Base-by-base conservation (phyloP, 1,140 invertebrate genomes). In the Anadara kagoshimensis region DNA sequence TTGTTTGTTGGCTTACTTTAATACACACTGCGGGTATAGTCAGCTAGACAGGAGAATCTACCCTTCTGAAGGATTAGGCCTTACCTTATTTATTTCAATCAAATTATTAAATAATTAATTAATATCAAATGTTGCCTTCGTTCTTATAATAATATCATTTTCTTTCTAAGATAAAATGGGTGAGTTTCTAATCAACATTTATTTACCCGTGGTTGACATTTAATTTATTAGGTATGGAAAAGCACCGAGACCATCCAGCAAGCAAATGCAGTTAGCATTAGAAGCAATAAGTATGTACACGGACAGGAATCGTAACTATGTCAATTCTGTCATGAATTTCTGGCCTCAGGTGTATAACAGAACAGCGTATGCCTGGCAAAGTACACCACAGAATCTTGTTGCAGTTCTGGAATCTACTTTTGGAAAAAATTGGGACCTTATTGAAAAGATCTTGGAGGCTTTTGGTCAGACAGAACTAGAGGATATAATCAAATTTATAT, bases 321-420 rank as follows among this genome's bases (percentile, higher is more conserved):
- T 65, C 24, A 82, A 75, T 36, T 84, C 85, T 12, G 58, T 78
- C 12, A 80, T 82, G 79, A 81, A 78, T 10, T 87, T 87, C 71
- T 87, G 86, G 86, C 80, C 77, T 0, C 85, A 86, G 71, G 45
- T 59, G 12, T 85, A 73, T 62, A 87, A 87, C 59, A 47, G 68
- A 11, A 79, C 83, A 0, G 62, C 69, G 1, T 51, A 73, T 4
- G 59, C 47, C 18, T 87, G 78, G 72, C 54, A 78, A 45, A 80
- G 81, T 73, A 70, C 75, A 26, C 86, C 86, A 20, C 61, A 58
- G 18, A 87, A 87, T 74, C 68, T 87, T 20, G 54, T 81, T 20
- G 47, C 65, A 53, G 51, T 84, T 10, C 76, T 85, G 12, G 26
- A 77, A 2, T 43, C 83, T 20, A 63, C 79, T 0, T 76, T 84